These are phyloP conservation scores for Pseudochromis fuscus DNA, from an alignment of 2,797 vertebrate genomes.

Conservation along the genomic window DNA sequence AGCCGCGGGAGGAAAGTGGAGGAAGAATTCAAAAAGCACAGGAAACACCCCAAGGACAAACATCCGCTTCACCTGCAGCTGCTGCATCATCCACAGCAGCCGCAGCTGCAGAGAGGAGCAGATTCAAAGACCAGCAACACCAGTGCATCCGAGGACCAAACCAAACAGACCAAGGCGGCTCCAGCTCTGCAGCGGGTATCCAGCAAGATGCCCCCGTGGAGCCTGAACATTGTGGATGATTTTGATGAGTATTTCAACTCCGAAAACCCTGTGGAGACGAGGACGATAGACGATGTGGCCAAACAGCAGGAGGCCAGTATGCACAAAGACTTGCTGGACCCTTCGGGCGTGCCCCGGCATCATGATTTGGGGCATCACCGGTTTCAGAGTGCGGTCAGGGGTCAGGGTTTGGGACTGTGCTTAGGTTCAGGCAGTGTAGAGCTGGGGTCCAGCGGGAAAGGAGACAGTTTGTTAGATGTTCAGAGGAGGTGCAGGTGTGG, in stretches of 20 bases:
- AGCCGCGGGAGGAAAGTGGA: conserved; percentile 88
- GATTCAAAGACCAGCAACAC: conserved; percentile 70
- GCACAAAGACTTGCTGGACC: conserved; percentile 67
- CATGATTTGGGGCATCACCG: conserved; percentile 21
- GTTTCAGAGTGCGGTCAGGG: conserved; percentile 20
- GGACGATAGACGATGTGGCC: conserved; percentile 88
- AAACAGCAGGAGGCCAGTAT: conserved; percentile 53
- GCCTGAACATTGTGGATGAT: conserved; percentile 85
- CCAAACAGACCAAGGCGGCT: conserved; percentile 80
- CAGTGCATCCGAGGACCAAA: conserved; percentile 89
- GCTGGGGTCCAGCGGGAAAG: conserved; percentile 46
- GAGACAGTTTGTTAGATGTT: conserved; percentile 54
- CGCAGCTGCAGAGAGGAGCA: conserved; percentile 48
- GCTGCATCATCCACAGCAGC: conserved; percentile 52
- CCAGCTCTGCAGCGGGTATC: conserved; percentile 80
- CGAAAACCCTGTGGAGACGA: conserved; percentile 89
- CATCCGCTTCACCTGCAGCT: conserved; percentile 53
- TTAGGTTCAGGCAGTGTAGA: conserved; percentile 40
- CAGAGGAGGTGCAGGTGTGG: conserved; percentile 84
- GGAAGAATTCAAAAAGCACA: conserved; percentile 89
- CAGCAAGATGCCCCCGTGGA: conserved; percentile 87
- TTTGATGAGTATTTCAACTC: conserved; percentile 92
- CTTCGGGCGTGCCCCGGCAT: conserved; percentile 29
- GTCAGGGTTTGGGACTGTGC: conserved; percentile 41
- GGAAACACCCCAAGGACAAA: conserved; percentile 84